Conservation (phyloP, 2,113 vertebrate genomes). For the Ploceus nigricollis region DNA sequence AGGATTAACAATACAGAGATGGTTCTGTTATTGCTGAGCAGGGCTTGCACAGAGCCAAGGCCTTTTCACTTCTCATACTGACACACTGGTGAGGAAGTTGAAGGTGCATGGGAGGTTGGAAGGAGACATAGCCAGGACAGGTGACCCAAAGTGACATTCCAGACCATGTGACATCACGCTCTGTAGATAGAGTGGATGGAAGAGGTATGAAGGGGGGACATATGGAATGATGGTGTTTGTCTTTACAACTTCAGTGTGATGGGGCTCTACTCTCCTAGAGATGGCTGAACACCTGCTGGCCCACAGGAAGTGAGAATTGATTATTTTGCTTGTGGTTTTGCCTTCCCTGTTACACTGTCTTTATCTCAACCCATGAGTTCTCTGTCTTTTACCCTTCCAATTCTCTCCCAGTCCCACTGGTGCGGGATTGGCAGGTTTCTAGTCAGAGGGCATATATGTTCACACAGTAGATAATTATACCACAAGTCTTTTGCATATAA, state of each 20-base stretch:
- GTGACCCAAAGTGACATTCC: not conserved
- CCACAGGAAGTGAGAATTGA: rapidly evolving
- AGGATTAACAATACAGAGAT: not conserved
- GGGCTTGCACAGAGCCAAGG: not conserved
- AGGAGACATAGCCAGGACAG: not conserved
- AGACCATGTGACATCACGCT: not conserved
- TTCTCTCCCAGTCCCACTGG: not conserved
- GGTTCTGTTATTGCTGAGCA: not conserved
- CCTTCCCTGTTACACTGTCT: not conserved
- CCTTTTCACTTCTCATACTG: not conserved
- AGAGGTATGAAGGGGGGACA: not conserved
- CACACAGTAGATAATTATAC: not conserved
- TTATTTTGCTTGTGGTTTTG: not conserved
- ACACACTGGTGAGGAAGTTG: not conserved
- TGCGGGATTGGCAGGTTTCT: not conserved
- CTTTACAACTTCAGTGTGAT: rapidly evolving
- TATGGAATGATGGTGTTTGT: not conserved
- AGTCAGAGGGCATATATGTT: not conserved
- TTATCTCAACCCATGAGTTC: not conserved
- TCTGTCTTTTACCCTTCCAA: not conserved
- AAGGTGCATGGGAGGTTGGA: not conserved
- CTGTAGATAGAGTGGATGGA: not conserved
- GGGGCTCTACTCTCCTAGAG: not conserved
- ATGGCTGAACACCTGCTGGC: not conserved
- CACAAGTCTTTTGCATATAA: not conserved